Conservation (phyloP, 2,797 vertebrate genomes). For the Crenichthys baileyi region DNA sequence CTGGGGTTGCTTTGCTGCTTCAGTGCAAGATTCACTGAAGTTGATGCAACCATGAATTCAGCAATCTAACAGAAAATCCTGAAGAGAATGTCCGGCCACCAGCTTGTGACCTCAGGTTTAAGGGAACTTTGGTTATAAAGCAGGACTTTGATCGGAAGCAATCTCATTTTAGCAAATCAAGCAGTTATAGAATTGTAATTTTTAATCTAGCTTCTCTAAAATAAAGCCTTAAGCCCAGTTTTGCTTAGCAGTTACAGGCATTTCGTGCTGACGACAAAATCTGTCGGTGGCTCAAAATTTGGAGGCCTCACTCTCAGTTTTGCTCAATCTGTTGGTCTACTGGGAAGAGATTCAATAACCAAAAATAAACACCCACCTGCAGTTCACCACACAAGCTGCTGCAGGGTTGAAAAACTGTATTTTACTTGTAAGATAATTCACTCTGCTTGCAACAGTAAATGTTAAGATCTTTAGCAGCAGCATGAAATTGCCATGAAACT, state of each 20-base stretch:
- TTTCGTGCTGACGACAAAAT: not conserved
- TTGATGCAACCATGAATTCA: too few relatives aligned
- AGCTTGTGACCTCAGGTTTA: too few relatives aligned
- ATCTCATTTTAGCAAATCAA: not conserved
- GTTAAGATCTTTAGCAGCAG: not conserved
- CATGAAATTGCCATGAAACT: not conserved
- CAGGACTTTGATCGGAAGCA: not conserved
- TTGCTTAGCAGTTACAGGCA: not conserved
- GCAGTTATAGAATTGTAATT: not conserved
- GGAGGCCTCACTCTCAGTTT: not conserved
- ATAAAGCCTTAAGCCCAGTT: not conserved
- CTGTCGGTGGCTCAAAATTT: not conserved
- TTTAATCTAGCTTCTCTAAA: not conserved
- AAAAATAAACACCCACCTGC: not conserved
- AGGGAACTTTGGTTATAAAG: not conserved
- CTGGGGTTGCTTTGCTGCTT: too few relatives aligned
- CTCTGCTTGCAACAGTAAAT: not conserved
- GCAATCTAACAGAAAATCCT: too few relatives aligned
- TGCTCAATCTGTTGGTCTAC: not conserved
- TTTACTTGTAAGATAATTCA: constrained; percentile 5
- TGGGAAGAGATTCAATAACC: not conserved
- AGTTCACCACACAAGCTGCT: not conserved
- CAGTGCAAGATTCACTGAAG: too few relatives aligned
- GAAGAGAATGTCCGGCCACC: too few relatives aligned
- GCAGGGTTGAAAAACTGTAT: not conserved